Evolutionary conservation across 2,797 vertebrate genomes (phyloP).

Genomic region (Sphenodon punctatus): DNA sequence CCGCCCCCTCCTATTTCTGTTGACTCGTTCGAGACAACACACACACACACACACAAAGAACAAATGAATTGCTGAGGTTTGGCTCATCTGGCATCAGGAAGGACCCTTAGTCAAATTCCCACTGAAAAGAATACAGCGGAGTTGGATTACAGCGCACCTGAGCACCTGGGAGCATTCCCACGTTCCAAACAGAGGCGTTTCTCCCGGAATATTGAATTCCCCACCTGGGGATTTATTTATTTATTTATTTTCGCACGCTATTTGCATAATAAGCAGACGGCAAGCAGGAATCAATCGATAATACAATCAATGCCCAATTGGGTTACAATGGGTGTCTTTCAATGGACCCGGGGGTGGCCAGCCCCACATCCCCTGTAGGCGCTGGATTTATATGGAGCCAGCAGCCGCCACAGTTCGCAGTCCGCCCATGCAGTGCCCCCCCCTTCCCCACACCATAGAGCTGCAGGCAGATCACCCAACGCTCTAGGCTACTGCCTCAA

Average conservation of each 20-base stretch:
- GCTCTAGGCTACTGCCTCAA: too few species aligned
- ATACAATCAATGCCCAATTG: slow-evolving; percentile 48
- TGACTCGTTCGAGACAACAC: background rate
- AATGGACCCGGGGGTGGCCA: too few species aligned
- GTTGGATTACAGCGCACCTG: slow-evolving; percentile 45
- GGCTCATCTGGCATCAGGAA: slow-evolving; percentile 8
- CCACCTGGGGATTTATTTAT: too few species aligned
- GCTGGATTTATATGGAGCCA: too few species aligned
- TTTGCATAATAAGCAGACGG: slow-evolving; percentile 64
- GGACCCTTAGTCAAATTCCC: background rate
- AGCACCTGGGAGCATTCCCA: slow-evolving; percentile 10
- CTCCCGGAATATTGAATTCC: slow-evolving; percentile 71
- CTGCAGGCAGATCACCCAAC: too few species aligned
- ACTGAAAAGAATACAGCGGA: background rate
- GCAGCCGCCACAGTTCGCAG: too few species aligned
- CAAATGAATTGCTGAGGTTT: background rate
- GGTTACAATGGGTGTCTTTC: too few species aligned
- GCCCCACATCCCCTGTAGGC: too few species aligned
- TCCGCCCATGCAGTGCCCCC: too few species aligned
- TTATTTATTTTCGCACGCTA: slow-evolving; percentile 64
- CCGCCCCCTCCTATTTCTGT: background rate
- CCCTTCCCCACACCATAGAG: too few species aligned
- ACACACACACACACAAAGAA: background rate
- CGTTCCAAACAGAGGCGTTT: slow-evolving; percentile 50
- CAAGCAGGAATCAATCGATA: slow-evolving; percentile 60